phyloP scores from a whole-genome alignment of 1,140 invertebrate species.

The Microplitis mediator region DNA sequence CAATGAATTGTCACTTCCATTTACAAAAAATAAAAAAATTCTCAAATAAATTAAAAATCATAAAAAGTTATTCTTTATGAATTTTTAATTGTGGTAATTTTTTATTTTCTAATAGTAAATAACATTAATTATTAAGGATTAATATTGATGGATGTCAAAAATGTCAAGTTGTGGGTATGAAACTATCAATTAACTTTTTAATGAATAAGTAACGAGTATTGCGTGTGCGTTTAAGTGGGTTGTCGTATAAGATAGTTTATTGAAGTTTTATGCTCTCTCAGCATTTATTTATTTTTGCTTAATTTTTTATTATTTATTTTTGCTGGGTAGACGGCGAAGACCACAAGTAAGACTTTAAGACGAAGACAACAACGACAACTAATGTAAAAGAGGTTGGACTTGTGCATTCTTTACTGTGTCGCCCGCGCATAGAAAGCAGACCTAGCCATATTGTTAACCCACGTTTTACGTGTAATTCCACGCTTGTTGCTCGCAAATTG shows the following conservation, averaged over 20 bases:
- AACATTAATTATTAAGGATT: too few species aligned
- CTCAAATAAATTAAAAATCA: too few species aligned
- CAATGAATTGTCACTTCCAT: too few species aligned
- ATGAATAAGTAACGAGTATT: constrained; percentile 13
- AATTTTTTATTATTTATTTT: constrained; percentile 13
- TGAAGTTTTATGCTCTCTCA: constrained; percentile 28
- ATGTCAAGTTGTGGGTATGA: too few species aligned
- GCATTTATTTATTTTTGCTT: neutral
- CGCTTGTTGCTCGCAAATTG: neutral
- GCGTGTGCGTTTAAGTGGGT: constrained; percentile 39
- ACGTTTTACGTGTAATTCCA: constrained; percentile 37
- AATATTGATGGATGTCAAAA: too few species aligned
- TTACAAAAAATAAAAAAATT: too few species aligned
- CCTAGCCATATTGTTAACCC: constrained; percentile 49
- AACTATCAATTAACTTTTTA: too few species aligned
- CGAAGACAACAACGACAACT: constrained; percentile 21
- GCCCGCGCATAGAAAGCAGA: constrained; percentile 49
- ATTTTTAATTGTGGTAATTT: too few species aligned
- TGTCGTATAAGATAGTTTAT: constrained; percentile 24
- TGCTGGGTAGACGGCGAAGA: constrained; percentile 17
- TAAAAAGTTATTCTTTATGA: too few species aligned
- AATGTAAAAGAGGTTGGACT: constrained; percentile 28
- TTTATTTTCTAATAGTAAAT: too few species aligned
- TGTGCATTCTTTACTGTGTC: constrained; percentile 34
- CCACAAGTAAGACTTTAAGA: constrained; percentile 9